A percentile compares a stretch with the other conserved stretches of the same genome.
Evolutionary conservation across 2,113 vertebrate genomes (phyloP).

Genomic region (Daphoenositta chrysoptera): DNA sequence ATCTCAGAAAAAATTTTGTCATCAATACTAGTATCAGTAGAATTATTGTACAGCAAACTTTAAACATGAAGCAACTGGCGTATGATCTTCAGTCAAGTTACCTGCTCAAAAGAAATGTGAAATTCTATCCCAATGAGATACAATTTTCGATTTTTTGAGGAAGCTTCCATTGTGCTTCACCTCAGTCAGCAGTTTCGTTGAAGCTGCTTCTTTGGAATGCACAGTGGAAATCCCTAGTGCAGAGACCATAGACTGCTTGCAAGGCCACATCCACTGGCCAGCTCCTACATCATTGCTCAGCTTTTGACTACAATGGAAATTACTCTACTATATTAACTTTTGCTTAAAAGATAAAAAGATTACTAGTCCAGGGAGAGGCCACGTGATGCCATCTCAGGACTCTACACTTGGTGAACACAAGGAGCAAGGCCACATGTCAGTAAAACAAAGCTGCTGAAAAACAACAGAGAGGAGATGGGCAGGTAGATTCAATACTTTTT

Average conservation of each 20-base stretch:
- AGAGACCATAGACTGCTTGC: not conserved
- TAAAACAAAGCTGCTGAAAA: not conserved
- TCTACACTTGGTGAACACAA: not conserved
- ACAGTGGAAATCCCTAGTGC: not conserved
- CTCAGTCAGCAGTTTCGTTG: not conserved
- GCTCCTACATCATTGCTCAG: not conserved
- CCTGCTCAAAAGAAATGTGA: not conserved
- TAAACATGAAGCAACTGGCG: not conserved
- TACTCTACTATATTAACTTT: not conserved
- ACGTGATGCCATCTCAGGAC: not conserved
- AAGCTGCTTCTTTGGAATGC: not conserved
- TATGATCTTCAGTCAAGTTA: not conserved
- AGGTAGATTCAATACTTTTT: not conserved
- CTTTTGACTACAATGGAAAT: not conserved
- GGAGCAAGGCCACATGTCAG: not conserved
- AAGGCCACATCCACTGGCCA: not conserved
- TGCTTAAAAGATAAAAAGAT: not conserved
- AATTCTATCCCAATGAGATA: not conserved
- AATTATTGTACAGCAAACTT: not conserved
- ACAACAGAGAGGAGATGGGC: not conserved
- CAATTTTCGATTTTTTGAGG: not conserved
- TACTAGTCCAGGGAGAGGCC: not conserved
- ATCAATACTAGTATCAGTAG: not conserved
- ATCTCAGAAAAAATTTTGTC: not conserved
- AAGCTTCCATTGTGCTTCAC: not conserved